phyloP scores from a whole-genome alignment of 2,113 vertebrate genomes.

The Rhynchomys soricoides region DNA sequence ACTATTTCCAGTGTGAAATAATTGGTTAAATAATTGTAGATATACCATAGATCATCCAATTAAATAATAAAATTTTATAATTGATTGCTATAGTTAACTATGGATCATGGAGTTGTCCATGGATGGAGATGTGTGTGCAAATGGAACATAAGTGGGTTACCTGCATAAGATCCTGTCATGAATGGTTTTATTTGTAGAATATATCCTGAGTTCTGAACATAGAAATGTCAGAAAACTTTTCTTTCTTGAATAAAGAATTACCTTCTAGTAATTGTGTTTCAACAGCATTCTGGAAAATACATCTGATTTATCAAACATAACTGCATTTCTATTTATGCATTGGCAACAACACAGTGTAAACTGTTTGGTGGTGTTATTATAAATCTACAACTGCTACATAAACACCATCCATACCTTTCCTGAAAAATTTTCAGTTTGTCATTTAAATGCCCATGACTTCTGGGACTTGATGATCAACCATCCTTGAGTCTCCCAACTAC shows the following conservation, averaged over 20 bases:
- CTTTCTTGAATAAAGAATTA: not conserved
- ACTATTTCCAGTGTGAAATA: not conserved
- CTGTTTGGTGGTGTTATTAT: not conserved
- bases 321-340: not conserved
- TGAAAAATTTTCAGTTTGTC: not conserved
- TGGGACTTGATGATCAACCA: not conserved
- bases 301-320: not conserved
- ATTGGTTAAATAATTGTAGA: not conserved
- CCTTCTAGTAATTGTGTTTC: not conserved
- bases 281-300: not conserved
- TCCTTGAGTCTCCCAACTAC: not conserved
- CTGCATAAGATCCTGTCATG: not conserved
- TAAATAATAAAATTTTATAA: not conserved
- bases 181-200: not conserved
- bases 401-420: not conserved
- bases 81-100: not conserved
- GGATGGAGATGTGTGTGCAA: too few species aligned
- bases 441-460: not conserved
- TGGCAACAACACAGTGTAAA: not conserved
- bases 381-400: not conserved
- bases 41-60: not conserved
- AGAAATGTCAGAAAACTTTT: not conserved
- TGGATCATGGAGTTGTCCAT: not conserved
- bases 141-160: not conserved
- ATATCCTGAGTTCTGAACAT: not conserved